These are phyloP conservation scores for Caenorhabditis remanei DNA, from an alignment of 1,140 invertebrate species.

Conservation along the genomic window DNA sequence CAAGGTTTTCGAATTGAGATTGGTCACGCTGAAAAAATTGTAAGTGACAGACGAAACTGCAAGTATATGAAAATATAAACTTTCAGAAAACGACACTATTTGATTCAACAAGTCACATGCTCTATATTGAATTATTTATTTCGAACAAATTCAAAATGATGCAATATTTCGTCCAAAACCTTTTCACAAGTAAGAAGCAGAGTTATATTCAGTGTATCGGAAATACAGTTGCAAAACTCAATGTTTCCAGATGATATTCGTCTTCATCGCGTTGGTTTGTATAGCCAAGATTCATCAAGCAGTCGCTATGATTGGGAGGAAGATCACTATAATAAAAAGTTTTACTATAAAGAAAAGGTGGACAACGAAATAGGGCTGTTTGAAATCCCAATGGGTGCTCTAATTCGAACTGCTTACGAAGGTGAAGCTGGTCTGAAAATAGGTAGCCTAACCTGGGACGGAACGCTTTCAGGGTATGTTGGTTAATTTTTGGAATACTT, in stretches of 20 bases:
- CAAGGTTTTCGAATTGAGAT: no score
- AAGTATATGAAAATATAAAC: neutral
- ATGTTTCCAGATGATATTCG: neutral
- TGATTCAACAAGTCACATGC: slow-evolving; percentile 3
- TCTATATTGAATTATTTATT: neutral
- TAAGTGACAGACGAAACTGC: no score
- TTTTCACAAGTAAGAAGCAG: neutral
- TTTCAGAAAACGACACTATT: neutral
- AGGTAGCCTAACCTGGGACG: neutral
- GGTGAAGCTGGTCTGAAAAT: slow-evolving; percentile 35
- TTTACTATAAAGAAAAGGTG: slow-evolving; percentile 38
- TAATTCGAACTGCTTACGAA: neutral
- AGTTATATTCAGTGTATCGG: no score
- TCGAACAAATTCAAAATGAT: neutral
- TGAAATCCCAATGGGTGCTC: neutral
- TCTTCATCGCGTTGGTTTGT: neutral
- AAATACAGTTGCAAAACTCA: neutral
- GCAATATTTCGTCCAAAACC: neutral
- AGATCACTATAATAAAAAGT: slow-evolving; percentile 25
- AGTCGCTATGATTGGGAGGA: slow-evolving; percentile 26
- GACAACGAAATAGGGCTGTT: neutral
- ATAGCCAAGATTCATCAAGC: neutral
- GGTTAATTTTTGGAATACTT: no score
- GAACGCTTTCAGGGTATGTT: neutral
- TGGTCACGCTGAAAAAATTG: no score